Base-by-base conservation (phyloP, 2,797 vertebrate species). In the Enteromius fasciolatus region DNA sequence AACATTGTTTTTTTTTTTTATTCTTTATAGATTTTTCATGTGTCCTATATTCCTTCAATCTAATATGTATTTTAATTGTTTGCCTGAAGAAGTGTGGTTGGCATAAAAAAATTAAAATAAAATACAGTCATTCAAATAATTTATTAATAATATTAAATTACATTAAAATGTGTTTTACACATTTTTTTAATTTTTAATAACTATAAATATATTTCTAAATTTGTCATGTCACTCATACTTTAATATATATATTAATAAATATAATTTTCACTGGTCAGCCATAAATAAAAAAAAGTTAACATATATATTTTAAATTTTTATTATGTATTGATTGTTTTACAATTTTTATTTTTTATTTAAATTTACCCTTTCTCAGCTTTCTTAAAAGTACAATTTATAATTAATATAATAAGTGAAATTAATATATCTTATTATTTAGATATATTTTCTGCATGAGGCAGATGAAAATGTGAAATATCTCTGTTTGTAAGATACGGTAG, bases 401-500 rank as follows among this genome's bases (percentile, higher is more conserved):
- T 7, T 15, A n/a, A 67, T 41, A 41, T 39, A 0, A 39, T 41
- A n/a, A 67, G 11, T n/a, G 1, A 67, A 41, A 41, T 67, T n/a
- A 41, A 68, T 39, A 4, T 33, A 64, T 7, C 8, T 3, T 11
- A 36, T 36, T 20, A 36, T 20, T 4, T 10, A n/a, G 2, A 23
- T 23, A 23, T 5, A 57, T 54, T 11, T 57, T 57, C 36, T n/a
- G 61, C 6, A 67, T 17, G 2, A 57, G 50, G 28, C 3, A 31
- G 28, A 67, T 46, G 28, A 73, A 23, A 3, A 5, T 61, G 68
- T 28, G 57, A 41, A 84, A 69, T 57, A 46, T 79, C 70, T 80
- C 75, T 33, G 69, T 67, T 61, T 66, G 64, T 50, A 52, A 72
- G 28, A 78, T 31, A 54, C 50, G 75, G 33, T 76, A 81, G 82